Conservation (phyloP, 37 sponge, comb jelly and placozoan species). For the Ephydatia muelleri region DNA sequence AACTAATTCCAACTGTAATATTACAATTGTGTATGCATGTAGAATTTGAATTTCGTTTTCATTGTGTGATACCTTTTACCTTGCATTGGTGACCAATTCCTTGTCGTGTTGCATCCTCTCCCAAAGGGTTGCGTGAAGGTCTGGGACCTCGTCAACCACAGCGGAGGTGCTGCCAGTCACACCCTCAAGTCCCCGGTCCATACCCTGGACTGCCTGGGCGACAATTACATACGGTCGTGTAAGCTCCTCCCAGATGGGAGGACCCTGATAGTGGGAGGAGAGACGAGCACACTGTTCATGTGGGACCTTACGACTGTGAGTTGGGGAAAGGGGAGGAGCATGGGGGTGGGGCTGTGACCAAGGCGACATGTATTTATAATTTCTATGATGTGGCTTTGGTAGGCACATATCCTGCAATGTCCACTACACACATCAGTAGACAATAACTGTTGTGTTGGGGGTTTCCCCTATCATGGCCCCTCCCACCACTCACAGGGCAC, state of each 20-base stretch:
- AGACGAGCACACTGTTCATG: constrained; percentile 88
- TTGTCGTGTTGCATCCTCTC: background rate
- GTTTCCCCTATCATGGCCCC: background rate
- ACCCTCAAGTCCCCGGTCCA: constrained; percentile 68
- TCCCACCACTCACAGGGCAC: constrained; percentile 39
- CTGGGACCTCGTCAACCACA: constrained; percentile 75
- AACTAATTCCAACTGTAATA: too few relatives aligned
- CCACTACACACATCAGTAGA: too few relatives aligned
- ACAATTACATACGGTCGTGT: constrained; percentile 96
- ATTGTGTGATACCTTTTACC: too few relatives aligned
- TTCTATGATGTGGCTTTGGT: too few relatives aligned
- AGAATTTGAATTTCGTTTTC: too few relatives aligned
- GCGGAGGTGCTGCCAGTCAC: constrained; percentile 3
- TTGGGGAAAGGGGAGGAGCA: background rate
- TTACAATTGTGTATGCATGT: background rate
- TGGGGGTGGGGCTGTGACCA: too few relatives aligned
- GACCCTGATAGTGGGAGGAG: constrained; percentile 94
- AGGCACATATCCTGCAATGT: too few relatives aligned
- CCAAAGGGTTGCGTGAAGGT: constrained; percentile 91
- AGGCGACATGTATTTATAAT: too few relatives aligned
- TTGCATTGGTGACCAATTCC: background rate
- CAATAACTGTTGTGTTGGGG: too few relatives aligned
- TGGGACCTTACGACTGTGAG: constrained; percentile 91
- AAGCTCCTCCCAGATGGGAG: constrained; percentile 95
- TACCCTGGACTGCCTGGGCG: constrained; percentile 85